Evolutionary conservation across 2,797 vertebrate species (phyloP).

Genomic region (Acanthornis magna): DNA sequence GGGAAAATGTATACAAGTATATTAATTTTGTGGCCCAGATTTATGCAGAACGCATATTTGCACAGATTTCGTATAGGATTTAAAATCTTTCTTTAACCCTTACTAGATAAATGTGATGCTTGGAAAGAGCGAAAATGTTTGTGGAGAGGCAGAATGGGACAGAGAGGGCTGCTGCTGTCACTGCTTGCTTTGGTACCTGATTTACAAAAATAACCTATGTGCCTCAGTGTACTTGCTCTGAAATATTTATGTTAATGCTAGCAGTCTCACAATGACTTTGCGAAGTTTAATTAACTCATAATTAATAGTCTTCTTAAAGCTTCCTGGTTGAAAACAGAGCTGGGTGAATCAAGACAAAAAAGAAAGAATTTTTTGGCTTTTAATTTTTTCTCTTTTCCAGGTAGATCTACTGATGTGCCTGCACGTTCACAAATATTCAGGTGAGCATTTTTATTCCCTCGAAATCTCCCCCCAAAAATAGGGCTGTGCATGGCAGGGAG

Average conservation of each 20-base stretch:
- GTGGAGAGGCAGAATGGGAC: neutral
- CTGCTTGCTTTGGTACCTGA: neutral
- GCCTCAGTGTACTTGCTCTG: neutral
- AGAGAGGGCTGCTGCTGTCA: neutral
- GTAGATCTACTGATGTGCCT: neutral
- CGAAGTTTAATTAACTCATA: constrained; percentile 10
- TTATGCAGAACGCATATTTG: constrained; percentile 48
- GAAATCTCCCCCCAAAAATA: neutral
- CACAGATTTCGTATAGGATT: constrained; percentile 25
- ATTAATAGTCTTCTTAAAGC: constrained; percentile 19
- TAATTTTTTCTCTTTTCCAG: no score
- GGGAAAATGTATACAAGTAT: constrained; percentile 58
- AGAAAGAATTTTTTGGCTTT: neutral
- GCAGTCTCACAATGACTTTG: neutral
- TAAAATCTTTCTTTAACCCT: constrained; percentile 34
- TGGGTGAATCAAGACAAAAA: neutral
- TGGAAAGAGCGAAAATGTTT: neutral
- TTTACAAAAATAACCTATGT: neutral
- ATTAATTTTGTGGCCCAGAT: constrained; percentile 65
- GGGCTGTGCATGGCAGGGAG: neutral
- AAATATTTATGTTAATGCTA: neutral
- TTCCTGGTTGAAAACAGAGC: neutral
- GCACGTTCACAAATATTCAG: neutral
- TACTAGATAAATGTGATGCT: neutral
- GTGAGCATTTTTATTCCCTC: neutral